Conservation (phyloP, 2,797 vertebrate species). For the Cirrhinus molitorella region DNA sequence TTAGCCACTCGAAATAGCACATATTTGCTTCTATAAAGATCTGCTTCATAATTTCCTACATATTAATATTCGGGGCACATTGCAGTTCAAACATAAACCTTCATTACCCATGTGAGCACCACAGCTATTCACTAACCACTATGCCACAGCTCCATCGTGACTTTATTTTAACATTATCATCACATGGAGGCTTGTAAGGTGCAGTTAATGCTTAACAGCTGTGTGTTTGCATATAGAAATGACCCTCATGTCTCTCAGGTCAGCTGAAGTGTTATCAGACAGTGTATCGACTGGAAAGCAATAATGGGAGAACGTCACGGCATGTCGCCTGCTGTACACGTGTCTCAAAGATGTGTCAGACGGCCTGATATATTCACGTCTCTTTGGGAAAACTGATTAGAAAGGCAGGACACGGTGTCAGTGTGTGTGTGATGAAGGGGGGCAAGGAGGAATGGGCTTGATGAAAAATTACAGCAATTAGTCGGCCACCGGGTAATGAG, state of each 20-base stretch:
- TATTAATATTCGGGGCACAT: neutral
- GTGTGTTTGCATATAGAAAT: neutral
- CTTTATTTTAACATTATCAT: neutral
- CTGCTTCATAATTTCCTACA: neutral
- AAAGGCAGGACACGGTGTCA: conserved; percentile 64
- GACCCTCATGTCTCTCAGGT: conserved; percentile 21
- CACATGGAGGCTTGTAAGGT: neutral
- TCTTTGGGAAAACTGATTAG: conserved; percentile 69
- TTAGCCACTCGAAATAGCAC: neutral
- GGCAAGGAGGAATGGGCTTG: conserved; percentile 63
- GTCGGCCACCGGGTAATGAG: conserved; percentile 75
- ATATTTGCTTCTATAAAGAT: conserved; percentile 9
- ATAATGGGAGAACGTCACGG: conserved; percentile 15
- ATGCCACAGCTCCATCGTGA: neutral
- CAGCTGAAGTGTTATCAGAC: neutral
- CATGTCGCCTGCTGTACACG: conserved; percentile 5
- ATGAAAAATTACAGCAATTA: conserved; percentile 82
- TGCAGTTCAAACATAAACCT: neutral
- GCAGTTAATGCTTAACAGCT: neutral
- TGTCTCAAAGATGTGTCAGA: conserved; percentile 38
- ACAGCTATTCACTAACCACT: neutral
- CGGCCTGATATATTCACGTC: conserved; percentile 55
- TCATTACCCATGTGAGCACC: neutral
- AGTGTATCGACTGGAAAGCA: neutral
- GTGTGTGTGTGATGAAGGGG: conserved; percentile 59